Conservation (phyloP, 1,140 invertebrate genomes). For the Phortica variegata region DNA sequence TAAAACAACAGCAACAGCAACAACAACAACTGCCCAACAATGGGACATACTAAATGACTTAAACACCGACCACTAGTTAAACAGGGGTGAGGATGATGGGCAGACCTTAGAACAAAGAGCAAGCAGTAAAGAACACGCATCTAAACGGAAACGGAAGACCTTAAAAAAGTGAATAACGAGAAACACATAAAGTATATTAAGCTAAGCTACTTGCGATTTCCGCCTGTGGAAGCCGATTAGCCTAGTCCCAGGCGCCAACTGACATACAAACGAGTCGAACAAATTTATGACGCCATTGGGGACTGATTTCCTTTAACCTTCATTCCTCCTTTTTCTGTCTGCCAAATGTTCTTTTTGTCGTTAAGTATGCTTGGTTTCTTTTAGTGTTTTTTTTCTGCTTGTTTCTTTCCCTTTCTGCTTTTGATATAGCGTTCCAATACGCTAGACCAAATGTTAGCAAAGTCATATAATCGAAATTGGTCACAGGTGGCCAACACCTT, state of each 20-base stretch:
- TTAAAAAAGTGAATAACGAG: conserved; percentile 44
- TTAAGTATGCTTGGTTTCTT: neutral
- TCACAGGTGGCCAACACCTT: conserved; percentile 43
- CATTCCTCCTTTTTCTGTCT: conserved; percentile 1
- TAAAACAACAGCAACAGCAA: conserved; percentile 16
- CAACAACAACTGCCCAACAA: too few relatives aligned
- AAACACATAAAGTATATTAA: conserved; percentile 53
- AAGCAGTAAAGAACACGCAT: neutral
- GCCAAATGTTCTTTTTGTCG: neutral
- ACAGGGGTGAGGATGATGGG: too few relatives aligned
- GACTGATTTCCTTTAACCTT: neutral
- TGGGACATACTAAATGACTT: too few relatives aligned
- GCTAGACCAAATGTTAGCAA: conserved; percentile 17
- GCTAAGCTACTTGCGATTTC: conserved; percentile 54
- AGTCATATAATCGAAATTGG: conserved; percentile 55
- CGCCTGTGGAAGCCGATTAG: conserved; percentile 26
- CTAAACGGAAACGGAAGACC: too few relatives aligned
- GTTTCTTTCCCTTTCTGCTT: neutral
- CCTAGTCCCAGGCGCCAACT: neutral
- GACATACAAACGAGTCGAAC: conserved; percentile 16
- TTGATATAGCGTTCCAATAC: neutral
- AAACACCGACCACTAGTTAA: too few relatives aligned
- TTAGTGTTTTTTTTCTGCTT: neutral
- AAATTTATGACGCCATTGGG: conserved; percentile 52
- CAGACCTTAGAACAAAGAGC: neutral